Evolutionary conservation across 2,888 invertebrate species (phyloP), one percentile per base, ranked within the genome.

Genomic region (Chymomyza amoena): DNA sequence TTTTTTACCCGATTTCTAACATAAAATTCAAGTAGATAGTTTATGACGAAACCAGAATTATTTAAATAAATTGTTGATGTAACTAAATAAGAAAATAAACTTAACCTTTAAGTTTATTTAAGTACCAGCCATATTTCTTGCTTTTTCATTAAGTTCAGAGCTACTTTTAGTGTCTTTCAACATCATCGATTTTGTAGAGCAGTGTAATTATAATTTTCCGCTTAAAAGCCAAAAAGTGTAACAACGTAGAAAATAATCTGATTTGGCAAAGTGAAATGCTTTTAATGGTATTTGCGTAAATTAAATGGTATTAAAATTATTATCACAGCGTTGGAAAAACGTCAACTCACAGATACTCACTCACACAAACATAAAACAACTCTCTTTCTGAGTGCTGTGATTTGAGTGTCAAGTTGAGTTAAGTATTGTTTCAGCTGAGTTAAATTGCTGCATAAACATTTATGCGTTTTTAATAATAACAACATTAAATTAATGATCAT

Each of bases 241-340:
- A 80, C 84, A 83, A 83, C 78, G 83, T 88, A 85, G 64, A 80
- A 86, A 75, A 80, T 83, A 83, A 83, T 83, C 83, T 60, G 83
- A 87, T 83, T 83, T 86, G 78, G 74, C 71, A 70, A 77, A 75
- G 85, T 72, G 80, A 79, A 83, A 83, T 86, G 83, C 83, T 83
- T 88, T 83, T 87, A 87, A 80, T 83, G 88, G 86, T 78, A 87
- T 75, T 87, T 82, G 80, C 85, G 77, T 82, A 87, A 87, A 83
- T 87, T 80, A 87, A 85, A 83, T 83, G 80, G 78, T 80, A 85
- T 83, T 87, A 88, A 85, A 88, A 88, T 83, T 87, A 88, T 83
- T 83, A 87, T 85, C 86, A 76, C 72, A 73, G 81, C 71, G 62
- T 51, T 64, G 36, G 66, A 64, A 63, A 63, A 66, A 69, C 59